Percentiles rank a stretch among this genome's conserved stretches.
These are phyloP conservation scores for Meteorus colon DNA, from an alignment of 2,888 invertebrate species.

Conservation along the genomic window DNA sequence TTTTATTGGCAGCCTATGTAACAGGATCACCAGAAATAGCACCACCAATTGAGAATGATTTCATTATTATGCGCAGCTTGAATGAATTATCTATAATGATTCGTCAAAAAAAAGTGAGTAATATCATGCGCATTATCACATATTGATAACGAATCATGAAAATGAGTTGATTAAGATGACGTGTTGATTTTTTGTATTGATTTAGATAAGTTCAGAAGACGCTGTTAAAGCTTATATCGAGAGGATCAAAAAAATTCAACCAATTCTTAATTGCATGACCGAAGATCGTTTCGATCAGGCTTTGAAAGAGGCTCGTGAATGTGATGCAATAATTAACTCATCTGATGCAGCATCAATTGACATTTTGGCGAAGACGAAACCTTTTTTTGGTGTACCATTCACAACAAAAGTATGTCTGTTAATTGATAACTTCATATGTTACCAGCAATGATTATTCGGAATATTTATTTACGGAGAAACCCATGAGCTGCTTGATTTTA, in stretches of 20 bases:
- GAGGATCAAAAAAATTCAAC: constrained; percentile 88
- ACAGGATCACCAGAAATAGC: constrained; percentile 79
- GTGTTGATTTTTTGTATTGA: background rate
- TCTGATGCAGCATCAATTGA: constrained; percentile 77
- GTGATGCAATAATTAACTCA: constrained; percentile 81
- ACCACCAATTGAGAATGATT: constrained; percentile 81
- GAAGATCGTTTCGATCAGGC: constrained; percentile 88
- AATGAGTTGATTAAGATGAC: background rate
- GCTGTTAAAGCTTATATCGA: constrained; percentile 86
- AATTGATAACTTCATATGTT: constrained; percentile 4
- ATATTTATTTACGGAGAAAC: no score
- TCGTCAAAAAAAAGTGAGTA: constrained; percentile 82
- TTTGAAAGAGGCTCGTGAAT: constrained; percentile 83
- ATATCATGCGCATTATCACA: background rate
- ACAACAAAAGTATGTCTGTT: constrained; percentile 82
- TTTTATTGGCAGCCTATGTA: constrained; percentile 76
- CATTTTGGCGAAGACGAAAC: constrained; percentile 81
- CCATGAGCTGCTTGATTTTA: no score
- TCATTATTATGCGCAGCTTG: constrained; percentile 75
- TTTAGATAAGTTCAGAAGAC: constrained; percentile 83
- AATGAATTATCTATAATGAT: constrained; percentile 84
- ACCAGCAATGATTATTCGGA: no score
- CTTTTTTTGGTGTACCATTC: constrained; percentile 93
- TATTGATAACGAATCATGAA: constrained; percentile 11
- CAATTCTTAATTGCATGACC: constrained; percentile 87